Conservation (phyloP, 2,113 vertebrate genomes). For the Prochilodus magdalenae region DNA sequence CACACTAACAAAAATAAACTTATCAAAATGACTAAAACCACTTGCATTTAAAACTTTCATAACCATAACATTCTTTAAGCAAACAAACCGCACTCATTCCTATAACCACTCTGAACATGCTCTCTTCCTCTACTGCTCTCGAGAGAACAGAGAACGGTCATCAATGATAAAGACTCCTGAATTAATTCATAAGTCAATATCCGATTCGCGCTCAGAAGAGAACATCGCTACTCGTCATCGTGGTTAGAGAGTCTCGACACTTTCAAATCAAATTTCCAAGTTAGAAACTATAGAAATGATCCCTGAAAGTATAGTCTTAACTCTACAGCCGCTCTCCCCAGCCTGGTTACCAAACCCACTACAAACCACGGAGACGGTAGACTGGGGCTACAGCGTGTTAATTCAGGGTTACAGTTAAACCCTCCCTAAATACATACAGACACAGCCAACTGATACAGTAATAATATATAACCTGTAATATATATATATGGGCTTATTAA, state of each 20-base stretch:
- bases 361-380: not conserved
- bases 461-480: too few species aligned
- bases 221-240: not conserved
- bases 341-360: not conserved
- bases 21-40: too few species aligned
- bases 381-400: too few species aligned
- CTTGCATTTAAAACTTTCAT: too few species aligned
- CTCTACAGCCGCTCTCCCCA: too few species aligned
- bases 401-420: too few species aligned
- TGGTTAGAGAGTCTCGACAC: not conserved
- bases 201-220: not conserved
- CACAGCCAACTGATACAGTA: too few species aligned
- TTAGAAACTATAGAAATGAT: not conserved
- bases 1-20: too few species aligned
- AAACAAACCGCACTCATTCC: too few species aligned
- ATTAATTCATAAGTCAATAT: not conserved
- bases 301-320: not conserved
- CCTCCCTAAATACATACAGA: too few species aligned
- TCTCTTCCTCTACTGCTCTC: slow-evolving; percentile 39
- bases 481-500: too few species aligned
- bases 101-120: slow-evolving; percentile 66
- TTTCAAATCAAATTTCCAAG: not conserved
- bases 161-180: not conserved
- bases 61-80: too few species aligned
- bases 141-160: not conserved